Base-by-base conservation (phyloP, 1,140 invertebrate genomes). In the Nasonia vitripennis region DNA sequence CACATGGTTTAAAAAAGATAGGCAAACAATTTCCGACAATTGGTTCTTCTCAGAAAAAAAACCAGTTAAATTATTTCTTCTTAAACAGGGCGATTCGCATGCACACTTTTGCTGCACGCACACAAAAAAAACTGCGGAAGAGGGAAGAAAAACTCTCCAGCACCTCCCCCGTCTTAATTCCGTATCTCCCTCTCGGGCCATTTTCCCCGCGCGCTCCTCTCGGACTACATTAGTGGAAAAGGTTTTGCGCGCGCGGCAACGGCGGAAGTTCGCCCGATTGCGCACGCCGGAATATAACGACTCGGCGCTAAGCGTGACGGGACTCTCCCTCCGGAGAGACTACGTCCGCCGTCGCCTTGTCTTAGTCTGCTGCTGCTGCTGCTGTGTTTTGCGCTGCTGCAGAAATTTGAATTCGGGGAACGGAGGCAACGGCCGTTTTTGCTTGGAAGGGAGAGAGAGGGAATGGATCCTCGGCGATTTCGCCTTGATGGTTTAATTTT, bases 171-270 rank as follows among this genome's bases (percentile, higher is more conserved):
- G 41, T 23, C 78, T 81, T 81, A 81, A 71, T 37, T 70, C 67
- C 80, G n/a, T 78, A 48, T 78, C 75, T 51, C 75, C 20, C 75
- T 3, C 41, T 48, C 41, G n/a, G 41, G 41, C 45, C 41, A 51
- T 45, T 78, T 51, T 78, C 41, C 45, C n/a, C 37, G 12, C 7
- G 12, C 7, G 20, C 23, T 20, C 23, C 45, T 20, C 75, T 78
- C 45, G 75, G 48, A 78, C 75, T 78, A 78, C 75, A 78, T 78
- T 78, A 78, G 75, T 37, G 75, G 41, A 78, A 78, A 78, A 78
- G 75, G 75, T 78, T 78, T 48, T 45, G 75, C 75, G 45, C 14
- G 20, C 14, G 55, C 55, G 55, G 55, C 75, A 78, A 78, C 45
- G 45, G 23, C 75, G 75, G 75, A 78, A 51, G 75, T 51, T 78